Conservation (phyloP, 1,140 invertebrate species). For the Heliothis subflexa region DNA sequence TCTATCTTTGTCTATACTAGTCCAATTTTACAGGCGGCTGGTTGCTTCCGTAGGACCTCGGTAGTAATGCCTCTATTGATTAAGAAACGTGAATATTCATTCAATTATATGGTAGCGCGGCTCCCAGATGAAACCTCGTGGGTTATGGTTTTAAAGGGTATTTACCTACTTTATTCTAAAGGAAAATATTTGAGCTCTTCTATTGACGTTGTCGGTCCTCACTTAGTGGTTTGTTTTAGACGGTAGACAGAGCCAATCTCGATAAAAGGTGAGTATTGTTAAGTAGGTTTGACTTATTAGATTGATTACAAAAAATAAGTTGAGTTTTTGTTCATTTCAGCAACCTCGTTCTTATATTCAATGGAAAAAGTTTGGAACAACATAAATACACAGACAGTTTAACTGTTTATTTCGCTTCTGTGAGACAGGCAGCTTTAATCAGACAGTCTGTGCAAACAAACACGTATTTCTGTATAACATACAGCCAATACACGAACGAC, state of each 20-base stretch:
- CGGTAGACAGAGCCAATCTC: slow-evolving; percentile 3
- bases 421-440: neutral
- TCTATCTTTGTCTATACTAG: slow-evolving; percentile 67
- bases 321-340: neutral
- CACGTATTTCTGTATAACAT: neutral
- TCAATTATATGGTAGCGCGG: slow-evolving; percentile 79
- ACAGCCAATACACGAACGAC: slow-evolving; percentile 16
- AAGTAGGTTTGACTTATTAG: neutral
- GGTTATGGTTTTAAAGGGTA: slow-evolving; percentile 62
- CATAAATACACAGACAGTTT: too few relatives aligned
- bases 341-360: too few relatives aligned
- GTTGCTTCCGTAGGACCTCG: slow-evolving; percentile 73
- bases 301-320: neutral
- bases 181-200: slow-evolving; percentile 42
- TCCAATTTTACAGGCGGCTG: slow-evolving; percentile 84
- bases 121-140: slow-evolving; percentile 70
- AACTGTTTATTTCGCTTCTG: too few relatives aligned
- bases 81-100: slow-evolving; percentile 85
- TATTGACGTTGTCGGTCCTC: slow-evolving; percentile 23
- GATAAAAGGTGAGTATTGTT: neutral
- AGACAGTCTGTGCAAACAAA: neutral
- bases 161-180: slow-evolving; percentile 45
- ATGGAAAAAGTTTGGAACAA: too few relatives aligned
- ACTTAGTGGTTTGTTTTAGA: slow-evolving; percentile 19
- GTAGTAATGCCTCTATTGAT: slow-evolving; percentile 83